A percentile compares a stretch with the other conserved stretches of the same genome.
phyloP scores from a whole-genome alignment of 2,888 invertebrate species.

The Psylliodes chrysocephalus region DNA sequence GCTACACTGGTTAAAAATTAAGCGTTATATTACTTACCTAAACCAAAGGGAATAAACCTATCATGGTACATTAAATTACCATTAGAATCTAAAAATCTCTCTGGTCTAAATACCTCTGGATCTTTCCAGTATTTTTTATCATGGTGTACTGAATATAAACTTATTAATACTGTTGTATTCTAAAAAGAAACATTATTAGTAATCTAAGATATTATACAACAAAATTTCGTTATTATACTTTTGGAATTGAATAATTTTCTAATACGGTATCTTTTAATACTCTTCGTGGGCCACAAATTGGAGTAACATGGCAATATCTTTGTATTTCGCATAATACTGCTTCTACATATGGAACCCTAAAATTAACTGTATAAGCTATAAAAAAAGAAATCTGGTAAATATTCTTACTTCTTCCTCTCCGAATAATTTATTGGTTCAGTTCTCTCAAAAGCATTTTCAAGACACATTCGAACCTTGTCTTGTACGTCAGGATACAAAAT shows the following conservation, averaged over 20 bases:
- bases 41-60: slow-evolving; percentile 60
- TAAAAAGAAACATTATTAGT: slow-evolving; percentile 41
- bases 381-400: not conserved
- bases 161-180: slow-evolving; percentile 59
- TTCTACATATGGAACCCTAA: slow-evolving; percentile 67
- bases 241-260: slow-evolving; percentile 66
- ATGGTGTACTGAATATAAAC: slow-evolving; percentile 66
- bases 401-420: slow-evolving; percentile 64
- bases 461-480: slow-evolving; percentile 66
- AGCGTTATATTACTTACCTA: slow-evolving; percentile 60
- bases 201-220: not conserved
- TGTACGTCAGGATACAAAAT: slow-evolving; percentile 70
- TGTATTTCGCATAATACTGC: slow-evolving; percentile 68
- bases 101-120: slow-evolving; percentile 72
- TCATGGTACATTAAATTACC: slow-evolving; percentile 57
- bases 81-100: slow-evolving; percentile 68
- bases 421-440: slow-evolving; percentile 63
- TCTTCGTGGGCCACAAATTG: slow-evolving; percentile 66
- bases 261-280: slow-evolving; percentile 67
- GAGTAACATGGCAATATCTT: slow-evolving; percentile 64
- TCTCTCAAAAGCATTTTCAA: slow-evolving; percentile 64
- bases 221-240: slow-evolving; percentile 48
- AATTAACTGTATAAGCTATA: slow-evolving; percentile 31
- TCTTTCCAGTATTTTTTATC: slow-evolving; percentile 70
- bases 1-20: no score